Conservation (phyloP, 2,888 invertebrate species). For the Caenorhabditis angaria region DNA sequence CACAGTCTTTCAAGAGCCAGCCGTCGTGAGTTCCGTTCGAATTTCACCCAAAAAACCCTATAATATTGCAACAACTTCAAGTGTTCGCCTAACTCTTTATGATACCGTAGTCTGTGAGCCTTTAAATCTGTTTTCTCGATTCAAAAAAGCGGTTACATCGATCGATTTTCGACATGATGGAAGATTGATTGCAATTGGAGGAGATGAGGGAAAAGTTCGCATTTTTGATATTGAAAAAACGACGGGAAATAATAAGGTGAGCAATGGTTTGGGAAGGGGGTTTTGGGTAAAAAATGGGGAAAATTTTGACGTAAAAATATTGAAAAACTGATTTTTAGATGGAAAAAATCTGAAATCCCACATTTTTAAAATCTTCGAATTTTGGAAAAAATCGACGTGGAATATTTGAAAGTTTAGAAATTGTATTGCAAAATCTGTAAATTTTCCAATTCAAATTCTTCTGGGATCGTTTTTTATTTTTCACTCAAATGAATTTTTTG, state of each 20-base stretch:
- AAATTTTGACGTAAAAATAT: too few species aligned
- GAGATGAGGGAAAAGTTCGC: slow-evolving; percentile 86
- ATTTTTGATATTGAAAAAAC: slow-evolving; percentile 83
- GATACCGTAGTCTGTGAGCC: slow-evolving; percentile 62
- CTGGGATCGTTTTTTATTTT: too few species aligned
- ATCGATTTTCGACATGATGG: slow-evolving; percentile 73
- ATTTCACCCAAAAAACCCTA: slow-evolving; percentile 88
- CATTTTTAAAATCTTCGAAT: too few species aligned
- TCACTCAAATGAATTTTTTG: neutral
- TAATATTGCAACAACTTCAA: slow-evolving; percentile 91
- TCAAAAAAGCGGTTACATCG: slow-evolving; percentile 73
- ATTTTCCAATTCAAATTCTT: too few species aligned
- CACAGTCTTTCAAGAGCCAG: slow-evolving; percentile 82
- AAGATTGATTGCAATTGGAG: slow-evolving; percentile 79
- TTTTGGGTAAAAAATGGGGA: too few species aligned
- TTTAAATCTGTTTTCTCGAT: slow-evolving; percentile 68
- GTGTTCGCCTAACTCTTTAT: slow-evolving; percentile 73
- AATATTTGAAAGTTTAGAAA: too few species aligned
- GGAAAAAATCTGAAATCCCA: too few species aligned
- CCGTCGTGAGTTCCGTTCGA: slow-evolving; percentile 88
- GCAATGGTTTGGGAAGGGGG: too few species aligned
- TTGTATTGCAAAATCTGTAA: too few species aligned
- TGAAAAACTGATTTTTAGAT: too few species aligned
- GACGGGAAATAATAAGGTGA: slow-evolving; percentile 77
- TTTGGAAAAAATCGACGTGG: too few species aligned